phyloP scores from a whole-genome alignment of 2,113 vertebrate species.

The Furnarius figulus region DNA sequence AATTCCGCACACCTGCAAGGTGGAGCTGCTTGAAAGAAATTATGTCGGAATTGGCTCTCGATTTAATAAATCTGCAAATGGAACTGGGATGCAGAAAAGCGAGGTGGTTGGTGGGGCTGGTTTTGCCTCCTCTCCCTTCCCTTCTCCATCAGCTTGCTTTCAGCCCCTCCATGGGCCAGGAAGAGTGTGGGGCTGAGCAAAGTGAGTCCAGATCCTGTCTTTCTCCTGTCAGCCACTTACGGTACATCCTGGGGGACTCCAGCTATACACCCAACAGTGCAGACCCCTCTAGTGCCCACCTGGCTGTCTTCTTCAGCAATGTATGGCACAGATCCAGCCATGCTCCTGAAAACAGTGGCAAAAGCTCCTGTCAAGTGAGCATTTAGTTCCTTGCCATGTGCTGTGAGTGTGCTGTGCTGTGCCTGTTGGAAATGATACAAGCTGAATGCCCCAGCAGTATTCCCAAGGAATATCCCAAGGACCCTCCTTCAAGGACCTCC shows the following conservation, averaged over 20 bases:
- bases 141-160: neutral
- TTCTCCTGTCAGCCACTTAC: neutral
- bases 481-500: neutral
- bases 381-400: neutral
- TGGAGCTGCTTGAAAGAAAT: constrained; percentile 71
- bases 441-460: neutral
- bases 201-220: neutral
- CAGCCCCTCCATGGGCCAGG: neutral
- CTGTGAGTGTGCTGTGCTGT: neutral
- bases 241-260: neutral
- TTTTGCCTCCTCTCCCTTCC: neutral
- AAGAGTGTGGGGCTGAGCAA: neutral
- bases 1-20: constrained; percentile 74
- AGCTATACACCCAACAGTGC: neutral
- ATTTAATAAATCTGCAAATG: constrained; percentile 73
- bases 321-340: rapidly evolving
- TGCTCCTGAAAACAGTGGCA: rapidly evolving
- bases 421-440: rapidly evolving
- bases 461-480: neutral
- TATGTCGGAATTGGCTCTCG: constrained; percentile 61
- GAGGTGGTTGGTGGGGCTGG: neutral
- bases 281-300: neutral
- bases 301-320: neutral
- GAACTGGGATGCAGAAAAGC: constrained; percentile 14
- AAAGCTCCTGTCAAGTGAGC: rapidly evolving